phyloP scores from a whole-genome alignment of 2,113 vertebrate genomes.

The Petromus typicus region DNA sequence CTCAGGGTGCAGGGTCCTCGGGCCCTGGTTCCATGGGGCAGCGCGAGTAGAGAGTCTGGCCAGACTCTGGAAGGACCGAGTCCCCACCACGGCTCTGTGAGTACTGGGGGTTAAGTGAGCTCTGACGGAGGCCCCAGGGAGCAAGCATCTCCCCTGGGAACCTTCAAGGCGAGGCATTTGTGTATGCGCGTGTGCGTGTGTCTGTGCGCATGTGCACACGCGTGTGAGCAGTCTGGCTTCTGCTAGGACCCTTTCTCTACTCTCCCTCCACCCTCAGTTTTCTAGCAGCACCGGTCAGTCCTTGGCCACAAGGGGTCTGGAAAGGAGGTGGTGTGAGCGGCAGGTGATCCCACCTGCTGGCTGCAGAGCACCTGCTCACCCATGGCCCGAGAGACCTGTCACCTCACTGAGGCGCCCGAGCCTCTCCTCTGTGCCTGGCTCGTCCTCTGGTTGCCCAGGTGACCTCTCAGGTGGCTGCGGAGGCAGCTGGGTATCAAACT shows the following conservation, averaged over 20 bases:
- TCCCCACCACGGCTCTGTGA: conserved; percentile 83
- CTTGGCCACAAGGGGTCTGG: background rate
- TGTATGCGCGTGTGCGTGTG: background rate
- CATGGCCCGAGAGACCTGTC: background rate
- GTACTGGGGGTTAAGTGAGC: conserved; percentile 43
- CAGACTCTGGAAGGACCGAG: background rate
- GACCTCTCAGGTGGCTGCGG: conserved; percentile 86
- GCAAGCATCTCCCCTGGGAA: background rate
- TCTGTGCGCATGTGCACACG: background rate
- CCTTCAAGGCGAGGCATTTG: background rate
- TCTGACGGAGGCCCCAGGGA: background rate
- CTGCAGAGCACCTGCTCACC: background rate
- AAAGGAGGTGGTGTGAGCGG: background rate
- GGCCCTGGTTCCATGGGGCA: conserved; percentile 76
- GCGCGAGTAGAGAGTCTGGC: conserved; percentile 78
- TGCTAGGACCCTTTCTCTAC: background rate
- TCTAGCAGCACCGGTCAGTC: accelerated
- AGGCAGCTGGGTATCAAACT: conserved; percentile 80
- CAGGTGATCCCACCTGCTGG: background rate
- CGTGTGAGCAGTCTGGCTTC: background rate
- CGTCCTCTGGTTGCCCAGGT: conserved; percentile 88
- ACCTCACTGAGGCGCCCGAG: background rate
- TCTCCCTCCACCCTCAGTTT: background rate
- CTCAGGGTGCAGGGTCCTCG: conserved; percentile 87
- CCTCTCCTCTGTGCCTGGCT: conserved; percentile 67